Conservation (phyloP, 2,797 vertebrate species). For the Anguilla anguilla region DNA sequence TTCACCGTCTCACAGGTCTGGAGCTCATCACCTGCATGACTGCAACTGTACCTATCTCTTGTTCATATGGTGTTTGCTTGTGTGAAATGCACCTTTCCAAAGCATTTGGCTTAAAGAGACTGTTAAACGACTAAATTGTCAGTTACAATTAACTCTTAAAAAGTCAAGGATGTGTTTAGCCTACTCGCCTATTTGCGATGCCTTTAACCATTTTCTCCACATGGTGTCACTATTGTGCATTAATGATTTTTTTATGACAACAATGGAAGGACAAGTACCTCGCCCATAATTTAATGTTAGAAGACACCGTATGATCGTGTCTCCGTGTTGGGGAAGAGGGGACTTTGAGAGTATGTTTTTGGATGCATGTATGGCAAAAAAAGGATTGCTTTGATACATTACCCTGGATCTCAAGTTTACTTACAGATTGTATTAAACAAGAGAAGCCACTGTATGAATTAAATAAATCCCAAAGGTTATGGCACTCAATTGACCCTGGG, state of each 20-base stretch:
- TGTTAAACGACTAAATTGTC: no score
- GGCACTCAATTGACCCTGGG: not conserved
- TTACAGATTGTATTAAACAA: not conserved
- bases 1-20: no score
- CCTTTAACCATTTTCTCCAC: not conserved
- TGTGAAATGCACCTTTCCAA: no score
- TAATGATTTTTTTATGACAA: not conserved
- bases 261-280: not conserved
- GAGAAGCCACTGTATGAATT: not conserved
- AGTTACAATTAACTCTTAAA: no score
- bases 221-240: not conserved
- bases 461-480: not conserved
- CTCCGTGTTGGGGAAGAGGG: not conserved
- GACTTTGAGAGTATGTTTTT: not conserved
- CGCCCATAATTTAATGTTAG: not conserved
- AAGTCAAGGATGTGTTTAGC: not conserved
- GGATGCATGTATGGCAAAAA: not conserved
- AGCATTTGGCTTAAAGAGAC: no score
- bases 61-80: no score
- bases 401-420: not conserved
- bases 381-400: not conserved
- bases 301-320: not conserved
- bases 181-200: not conserved
- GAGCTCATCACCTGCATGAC: no score
- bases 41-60: no score